phyloP scores from a whole-genome alignment of 2,797 vertebrate species.

The Nothura maculosa region DNA sequence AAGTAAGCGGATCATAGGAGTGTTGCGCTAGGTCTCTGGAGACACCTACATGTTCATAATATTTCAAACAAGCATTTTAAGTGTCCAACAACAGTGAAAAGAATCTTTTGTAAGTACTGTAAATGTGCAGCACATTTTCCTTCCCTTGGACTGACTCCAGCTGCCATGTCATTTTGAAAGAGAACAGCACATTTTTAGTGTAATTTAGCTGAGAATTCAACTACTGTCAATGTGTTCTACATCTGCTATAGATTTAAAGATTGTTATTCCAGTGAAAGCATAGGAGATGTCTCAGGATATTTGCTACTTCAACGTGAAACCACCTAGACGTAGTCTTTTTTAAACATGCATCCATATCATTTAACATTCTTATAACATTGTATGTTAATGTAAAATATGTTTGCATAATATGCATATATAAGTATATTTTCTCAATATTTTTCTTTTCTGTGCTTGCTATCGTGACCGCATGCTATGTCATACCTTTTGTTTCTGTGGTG shows the following conservation, averaged over 20 bases:
- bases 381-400: conserved; percentile 84
- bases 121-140: conserved; percentile 61
- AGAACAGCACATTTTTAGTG: conserved; percentile 63
- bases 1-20: conserved; percentile 39
- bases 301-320: conserved; percentile 78
- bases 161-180: conserved; percentile 66
- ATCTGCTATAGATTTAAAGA: conserved; percentile 66
- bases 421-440: conserved; percentile 80
- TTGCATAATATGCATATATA: conserved; percentile 85
- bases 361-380: conserved; percentile 79
- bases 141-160: conserved; percentile 73
- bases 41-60: conserved; percentile 15
- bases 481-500: conserved; percentile 76
- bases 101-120: conserved; percentile 76
- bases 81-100: conserved; percentile 53
- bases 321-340: conserved; percentile 73
- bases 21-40: conserved; percentile 40
- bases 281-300: conserved; percentile 81
- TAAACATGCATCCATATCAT: conserved; percentile 67
- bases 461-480: conserved; percentile 82
- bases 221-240: conserved; percentile 57
- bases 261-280: conserved; percentile 69
- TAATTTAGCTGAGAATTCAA: conserved; percentile 60
- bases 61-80: conserved; percentile 58
- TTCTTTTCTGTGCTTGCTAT: conserved; percentile 79